Evolutionary conservation across 2,888 invertebrate genomes (phyloP).

Genomic region (Scelioninae gen. 2): DNA sequence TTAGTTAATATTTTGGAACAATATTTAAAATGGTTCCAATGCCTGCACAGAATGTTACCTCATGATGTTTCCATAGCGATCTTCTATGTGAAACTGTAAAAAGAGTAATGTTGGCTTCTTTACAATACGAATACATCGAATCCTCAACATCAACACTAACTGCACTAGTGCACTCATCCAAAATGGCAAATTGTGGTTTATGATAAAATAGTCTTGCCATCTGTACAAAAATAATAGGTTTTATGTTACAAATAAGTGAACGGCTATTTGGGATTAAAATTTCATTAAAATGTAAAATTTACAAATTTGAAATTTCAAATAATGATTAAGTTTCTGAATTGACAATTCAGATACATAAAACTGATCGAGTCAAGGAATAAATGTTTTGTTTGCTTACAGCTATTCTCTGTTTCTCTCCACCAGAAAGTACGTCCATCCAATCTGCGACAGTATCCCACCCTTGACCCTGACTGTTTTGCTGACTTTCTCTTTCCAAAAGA

Average conservation of each 20-base stretch:
- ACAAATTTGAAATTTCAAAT: no score
- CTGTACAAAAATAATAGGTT: no score
- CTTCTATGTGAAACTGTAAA: conserved; percentile 98
- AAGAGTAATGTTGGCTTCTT: conserved; percentile 89
- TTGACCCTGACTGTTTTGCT: conserved; percentile 75
- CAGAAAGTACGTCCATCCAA: conserved; percentile 99
- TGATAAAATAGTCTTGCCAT: conserved; percentile 99
- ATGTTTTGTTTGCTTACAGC: conserved; percentile 79
- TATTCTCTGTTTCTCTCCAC: conserved; percentile 98
- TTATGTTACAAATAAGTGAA: no score
- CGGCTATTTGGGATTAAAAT: no score
- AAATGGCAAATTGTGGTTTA: conserved; percentile 97
- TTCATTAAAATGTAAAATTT: no score
- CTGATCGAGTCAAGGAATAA: no score
- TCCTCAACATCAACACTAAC: conserved; percentile 99
- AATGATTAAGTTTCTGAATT: no score
- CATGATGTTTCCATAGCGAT: conserved; percentile 98
- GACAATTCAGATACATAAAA: no score
- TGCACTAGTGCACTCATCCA: conserved; percentile 99
- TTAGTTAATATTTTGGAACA: no score
- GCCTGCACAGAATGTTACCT: conserved; percentile 77
- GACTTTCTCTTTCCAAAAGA: conserved; percentile 87
- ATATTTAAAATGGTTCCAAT: background rate
- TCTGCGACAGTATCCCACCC: conserved; percentile 96
- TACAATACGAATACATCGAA: conserved; percentile 96